phyloP scores from a whole-genome alignment of 2,113 vertebrate genomes.

The Leucopsar rothschildi region DNA sequence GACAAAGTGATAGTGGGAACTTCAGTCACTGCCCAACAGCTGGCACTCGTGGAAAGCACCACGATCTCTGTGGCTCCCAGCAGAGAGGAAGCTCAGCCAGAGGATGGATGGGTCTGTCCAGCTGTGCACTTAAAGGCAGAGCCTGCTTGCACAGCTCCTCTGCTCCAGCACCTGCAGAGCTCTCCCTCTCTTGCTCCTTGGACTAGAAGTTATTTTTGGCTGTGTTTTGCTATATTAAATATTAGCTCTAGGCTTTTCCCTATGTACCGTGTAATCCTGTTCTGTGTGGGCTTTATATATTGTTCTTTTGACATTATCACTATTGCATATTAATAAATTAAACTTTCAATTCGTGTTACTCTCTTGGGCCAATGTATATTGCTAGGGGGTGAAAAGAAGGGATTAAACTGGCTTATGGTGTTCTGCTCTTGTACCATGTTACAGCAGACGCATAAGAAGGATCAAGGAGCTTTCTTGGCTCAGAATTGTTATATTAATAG shows the following conservation, averaged over 20 bases:
- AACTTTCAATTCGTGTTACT: constrained; percentile 45
- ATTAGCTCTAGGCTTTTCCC: constrained; percentile 60
- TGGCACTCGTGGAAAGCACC: not conserved
- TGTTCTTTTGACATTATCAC: constrained; percentile 64
- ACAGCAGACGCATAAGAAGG: not conserved
- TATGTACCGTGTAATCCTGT: constrained; percentile 30
- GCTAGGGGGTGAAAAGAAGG: constrained; percentile 47
- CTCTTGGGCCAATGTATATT: constrained; percentile 50
- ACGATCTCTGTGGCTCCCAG: accelerated
- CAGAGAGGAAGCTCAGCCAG: not conserved
- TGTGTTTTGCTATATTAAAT: constrained; percentile 58
- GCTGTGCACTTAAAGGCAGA: not conserved
- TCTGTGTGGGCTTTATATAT: constrained; percentile 47
- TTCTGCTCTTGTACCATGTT: constrained; percentile 19
- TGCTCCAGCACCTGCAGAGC: not conserved
- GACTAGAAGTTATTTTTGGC: constrained; percentile 52
- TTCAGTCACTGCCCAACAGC: not conserved
- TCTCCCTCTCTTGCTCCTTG: not conserved
- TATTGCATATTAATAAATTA: constrained; percentile 62
- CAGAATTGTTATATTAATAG: constrained; percentile 37
- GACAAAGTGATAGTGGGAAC: not conserved
- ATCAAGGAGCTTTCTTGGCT: constrained; percentile 42
- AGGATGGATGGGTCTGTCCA: not conserved
- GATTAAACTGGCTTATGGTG: constrained; percentile 37
- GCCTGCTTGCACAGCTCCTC: not conserved